Evolutionary conservation across 53 echinoderm and acorn worm species (phyloP), one percentile per base, ranked within the genome.

Genomic region (Holothuria scabra): DNA sequence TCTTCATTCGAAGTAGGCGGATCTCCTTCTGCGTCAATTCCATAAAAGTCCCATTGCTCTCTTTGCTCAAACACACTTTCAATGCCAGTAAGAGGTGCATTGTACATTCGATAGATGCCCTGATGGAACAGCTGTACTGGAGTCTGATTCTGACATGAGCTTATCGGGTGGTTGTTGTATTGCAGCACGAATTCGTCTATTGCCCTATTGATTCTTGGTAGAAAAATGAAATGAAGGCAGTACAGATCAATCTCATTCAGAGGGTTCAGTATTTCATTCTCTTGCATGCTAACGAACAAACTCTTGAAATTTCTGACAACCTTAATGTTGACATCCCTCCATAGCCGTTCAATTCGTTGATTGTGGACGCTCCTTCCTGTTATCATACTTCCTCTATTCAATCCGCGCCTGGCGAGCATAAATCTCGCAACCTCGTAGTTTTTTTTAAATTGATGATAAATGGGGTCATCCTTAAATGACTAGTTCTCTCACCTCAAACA

Each of bases 361-460:
- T 92, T 92, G 78, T 88, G 92, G 11, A 92, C 92, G 76, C 92
- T 92, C 13, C 83, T 48, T 7, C 92, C 92, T 14, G 86, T 83
- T 19, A 88, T 88, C 68, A 92, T 85, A 23, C 68, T 82, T 25
- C 92, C 92, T 58, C 88, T 80, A 13, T 70, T 82, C 33, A 81
- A 68, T 31, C 88, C 91, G 5, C 91, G 63, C 31, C 79, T 55
- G 22, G 82, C 78, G 2, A 89, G 65, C 92, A 89, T 92, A 69
- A 59, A 86, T 7, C 56, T 24, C 35, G 89, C 89, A 76, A 86
- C 93, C 0, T 79, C 81, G 1, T 76, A 46, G 34, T 93, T 93
- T 72, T 93, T n/a, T n/a, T n/a, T n/a, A n/a, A n/a, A n/a, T n/a
- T n/a, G n/a, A n/a, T n/a, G n/a, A n/a, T n/a, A n/a, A n/a, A n/a